phyloP scores from a whole-genome alignment of 2,888 invertebrate species.

The Callyntrura guangdongensis region DNA sequence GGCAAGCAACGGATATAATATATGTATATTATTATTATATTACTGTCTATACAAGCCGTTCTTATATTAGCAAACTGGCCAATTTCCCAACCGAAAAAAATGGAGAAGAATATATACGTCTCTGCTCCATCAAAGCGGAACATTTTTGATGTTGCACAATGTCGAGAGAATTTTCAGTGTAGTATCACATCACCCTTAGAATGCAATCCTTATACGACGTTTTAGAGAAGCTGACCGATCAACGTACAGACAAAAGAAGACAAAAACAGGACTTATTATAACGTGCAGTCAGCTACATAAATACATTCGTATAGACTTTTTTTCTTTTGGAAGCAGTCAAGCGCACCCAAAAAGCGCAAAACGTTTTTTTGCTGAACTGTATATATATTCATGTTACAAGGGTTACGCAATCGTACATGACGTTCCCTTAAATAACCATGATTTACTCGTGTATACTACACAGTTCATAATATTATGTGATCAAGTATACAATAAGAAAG shows the following conservation, averaged over 20 bases:
- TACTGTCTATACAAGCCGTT: too few relatives aligned
- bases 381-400: background rate
- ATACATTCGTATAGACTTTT: too few relatives aligned
- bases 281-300: too few relatives aligned
- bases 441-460: background rate
- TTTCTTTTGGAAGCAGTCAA: background rate
- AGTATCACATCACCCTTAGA: too few relatives aligned
- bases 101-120: conserved; percentile 42
- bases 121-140: conserved; percentile 57
- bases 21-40: too few relatives aligned
- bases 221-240: conserved; percentile 27
- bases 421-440: conserved; percentile 12
- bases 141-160: conserved; percentile 39
- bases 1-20: too few relatives aligned
- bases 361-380: too few relatives aligned
- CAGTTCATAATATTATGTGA: too few relatives aligned
- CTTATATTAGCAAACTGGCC: conserved; percentile 82
- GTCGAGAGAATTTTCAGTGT: conserved; percentile 33
- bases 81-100: conserved; percentile 75
- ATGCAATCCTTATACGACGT: too few relatives aligned
- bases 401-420: too few relatives aligned
- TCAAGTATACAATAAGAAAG: background rate
- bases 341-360: too few relatives aligned
- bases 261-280: too few relatives aligned
- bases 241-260: conserved; percentile 20